Base-by-base conservation (phyloP, 2,888 invertebrate genomes). In the Vesta saturnalis region DNA sequence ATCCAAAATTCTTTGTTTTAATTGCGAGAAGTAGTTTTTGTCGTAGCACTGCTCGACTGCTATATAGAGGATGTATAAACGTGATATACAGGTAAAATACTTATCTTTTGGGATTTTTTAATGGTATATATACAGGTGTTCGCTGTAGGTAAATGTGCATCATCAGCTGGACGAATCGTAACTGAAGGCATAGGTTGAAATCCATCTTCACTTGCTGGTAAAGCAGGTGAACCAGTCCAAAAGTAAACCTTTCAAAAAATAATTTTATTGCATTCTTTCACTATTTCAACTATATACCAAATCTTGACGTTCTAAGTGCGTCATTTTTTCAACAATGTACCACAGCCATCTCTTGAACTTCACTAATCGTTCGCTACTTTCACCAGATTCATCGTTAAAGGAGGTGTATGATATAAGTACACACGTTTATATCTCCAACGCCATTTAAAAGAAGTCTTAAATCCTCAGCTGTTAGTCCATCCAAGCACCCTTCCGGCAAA, bases 31-130 rank as follows among this genome's bases (percentile, higher is more conserved):
- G 87, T 77, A 99, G 89, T 87, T 99, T 99, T 85, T 95, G 94
- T 83, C 95, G 92, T 81, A 99, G 90, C 80, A 99, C 92, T 78
- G 92, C 91, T 79, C 94, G 90, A 80, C 93, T 93, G 79, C 98
- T 97, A 88, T 99, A 99, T 77, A 99, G 89, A 71, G 99, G 99
- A 99, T 96, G 88, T 99, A 99, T 74, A 99, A 92, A 75, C 99
- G 92, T 72, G 98, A 98, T 85, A 99, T 99, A 89, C 99, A 99
- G 19, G 99, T 99, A n/a, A n/a, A n/a, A n/a, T n/a, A n/a, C n/a
- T n/a, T n/a, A n/a, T n/a, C n/a, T n/a, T n/a, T n/a, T n/a, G n/a
- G n/a, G n/a, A n/a, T n/a, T n/a, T n/a, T n/a, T n/a, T n/a, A n/a
- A n/a, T n/a, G n/a, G n/a, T n/a, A n/a, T n/a, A n/a, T n/a, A n/a